Base-by-base conservation (phyloP, 2,888 invertebrate genomes). In the Drosophila birchii region DNA sequence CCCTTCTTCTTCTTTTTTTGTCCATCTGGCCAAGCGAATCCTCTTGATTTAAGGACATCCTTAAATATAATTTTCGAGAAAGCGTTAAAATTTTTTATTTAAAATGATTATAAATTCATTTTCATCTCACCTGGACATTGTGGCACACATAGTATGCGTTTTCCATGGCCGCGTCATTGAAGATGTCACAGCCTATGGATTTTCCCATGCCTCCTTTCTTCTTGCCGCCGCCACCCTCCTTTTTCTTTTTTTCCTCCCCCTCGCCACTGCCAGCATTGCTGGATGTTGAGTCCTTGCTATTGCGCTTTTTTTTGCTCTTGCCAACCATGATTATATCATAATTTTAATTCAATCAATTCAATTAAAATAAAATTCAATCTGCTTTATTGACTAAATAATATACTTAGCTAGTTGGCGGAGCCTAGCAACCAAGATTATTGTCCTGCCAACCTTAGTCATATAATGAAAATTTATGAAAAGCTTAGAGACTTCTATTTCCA, bases 81-180 rank as follows among this genome's bases (percentile, higher is more conserved):
- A 32, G 26, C 16, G 3, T 9, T 2, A 0, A 3, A n/a, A 18
- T 5, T 9, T 26, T 45, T 0, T 16, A 16, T 23, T 5, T 1
- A 16, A 3, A 5, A 12, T 23, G 8, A 0, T 20, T 2, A 1
- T 16, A 2, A 1, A 6, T 29, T 12, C n/a, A 18, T 8, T 1
- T 5, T 5, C 6, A 16, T n/a, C 66, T 55, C 18, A 96, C 96
- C 92, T 97, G 97, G 1, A 98, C 96, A 91, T 97, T 98, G 90
- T 98, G 98, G 81, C 98, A 98, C 1, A 96, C 97, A 89, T 97
- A 97, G 91, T 98, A 98, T 0, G 98, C 97, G 90, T 98, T 98
- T 78, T 97, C 96, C 97, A 98, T 98, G 0, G 97, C 98, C 4
- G 96, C 95, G 81, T 97, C 97, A 77, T 96, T 97, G 87, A 98